Conservation (phyloP, 2,113 vertebrate species). For the Tauraco erythrolophus region DNA sequence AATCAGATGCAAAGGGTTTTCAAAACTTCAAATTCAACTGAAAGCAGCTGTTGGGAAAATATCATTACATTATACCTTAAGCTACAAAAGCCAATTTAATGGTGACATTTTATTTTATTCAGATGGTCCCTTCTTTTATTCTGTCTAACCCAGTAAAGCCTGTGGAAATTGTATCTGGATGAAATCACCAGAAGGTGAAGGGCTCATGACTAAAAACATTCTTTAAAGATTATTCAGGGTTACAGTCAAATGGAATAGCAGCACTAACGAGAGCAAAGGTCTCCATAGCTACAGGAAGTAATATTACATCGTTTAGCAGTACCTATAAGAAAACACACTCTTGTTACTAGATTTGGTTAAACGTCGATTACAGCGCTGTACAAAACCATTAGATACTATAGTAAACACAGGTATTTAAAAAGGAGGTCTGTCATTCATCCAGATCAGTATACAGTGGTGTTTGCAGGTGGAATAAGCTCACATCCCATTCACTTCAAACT, state of each 20-base stretch:
- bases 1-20: constrained; percentile 75
- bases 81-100: constrained; percentile 81
- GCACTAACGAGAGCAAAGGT: constrained; percentile 71
- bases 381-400: background rate
- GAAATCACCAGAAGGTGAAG: constrained; percentile 81
- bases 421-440: background rate
- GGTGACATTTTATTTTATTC: constrained; percentile 84
- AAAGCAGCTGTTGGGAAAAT: constrained; percentile 81
- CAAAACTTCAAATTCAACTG: constrained; percentile 77
- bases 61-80: constrained; percentile 80
- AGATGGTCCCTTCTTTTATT: constrained; percentile 79
- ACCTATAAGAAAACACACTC: constrained; percentile 1
- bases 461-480: background rate
- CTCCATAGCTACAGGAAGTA: constrained; percentile 64
- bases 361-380: background rate
- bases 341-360: constrained; percentile 16
- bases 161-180: constrained; percentile 79
- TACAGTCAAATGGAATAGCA: constrained; percentile 63
- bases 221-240: constrained; percentile 77
- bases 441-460: background rate
- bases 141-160: constrained; percentile 72
- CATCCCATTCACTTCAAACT: background rate
- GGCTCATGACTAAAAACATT: constrained; percentile 78
- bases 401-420: background rate
- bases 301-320: constrained; percentile 45